Evolutionary conservation across 23 tunicate genomes (phyloP).

Genomic region (Aplidium turbinatum): DNA sequence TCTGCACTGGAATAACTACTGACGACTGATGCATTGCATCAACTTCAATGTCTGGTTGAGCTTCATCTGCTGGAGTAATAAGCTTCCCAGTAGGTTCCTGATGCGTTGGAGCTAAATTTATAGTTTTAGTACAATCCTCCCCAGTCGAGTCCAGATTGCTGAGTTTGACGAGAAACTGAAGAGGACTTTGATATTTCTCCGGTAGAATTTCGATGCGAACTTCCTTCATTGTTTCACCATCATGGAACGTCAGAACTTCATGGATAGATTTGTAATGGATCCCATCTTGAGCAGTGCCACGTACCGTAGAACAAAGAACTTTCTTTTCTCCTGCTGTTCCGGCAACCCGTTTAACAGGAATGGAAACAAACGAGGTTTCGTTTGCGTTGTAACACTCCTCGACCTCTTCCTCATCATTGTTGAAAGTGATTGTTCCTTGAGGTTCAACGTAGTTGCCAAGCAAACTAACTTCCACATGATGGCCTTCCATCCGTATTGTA

Average conservation of each 20-base stretch:
- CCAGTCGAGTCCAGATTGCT: conserved; percentile 2
- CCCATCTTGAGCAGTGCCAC: conserved; percentile 45
- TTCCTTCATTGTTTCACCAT: conserved; percentile 44
- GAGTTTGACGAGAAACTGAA: conserved; percentile 14
- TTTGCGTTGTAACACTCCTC: conserved; percentile 19
- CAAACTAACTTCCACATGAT: conserved; percentile 11
- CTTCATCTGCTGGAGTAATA: neutral
- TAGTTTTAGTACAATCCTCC: neutral
- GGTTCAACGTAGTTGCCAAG: conserved; percentile 31
- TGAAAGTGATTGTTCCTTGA: conserved; percentile 8
- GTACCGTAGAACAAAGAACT: conserved; percentile 27
- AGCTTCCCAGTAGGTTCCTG: conserved; percentile 31
- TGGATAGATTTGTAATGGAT: conserved; percentile 23
- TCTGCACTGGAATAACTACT: conserved; percentile 18
- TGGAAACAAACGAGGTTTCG: neutral
- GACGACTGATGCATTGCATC: conserved; percentile 1
- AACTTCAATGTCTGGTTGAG: neutral
- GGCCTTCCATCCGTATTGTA: too few species aligned
- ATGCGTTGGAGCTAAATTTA: conserved; percentile 25
- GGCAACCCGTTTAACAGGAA: conserved; percentile 2
- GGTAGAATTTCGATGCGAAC: conserved; percentile 33
- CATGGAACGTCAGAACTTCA: conserved; percentile 21
- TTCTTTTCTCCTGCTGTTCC: conserved; percentile 33
- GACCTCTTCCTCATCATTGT: neutral
- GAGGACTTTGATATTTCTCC: conserved; percentile 10